Evolutionary conservation across 2,888 invertebrate species (phyloP).

Genomic region (Camponotus fellah): DNA sequence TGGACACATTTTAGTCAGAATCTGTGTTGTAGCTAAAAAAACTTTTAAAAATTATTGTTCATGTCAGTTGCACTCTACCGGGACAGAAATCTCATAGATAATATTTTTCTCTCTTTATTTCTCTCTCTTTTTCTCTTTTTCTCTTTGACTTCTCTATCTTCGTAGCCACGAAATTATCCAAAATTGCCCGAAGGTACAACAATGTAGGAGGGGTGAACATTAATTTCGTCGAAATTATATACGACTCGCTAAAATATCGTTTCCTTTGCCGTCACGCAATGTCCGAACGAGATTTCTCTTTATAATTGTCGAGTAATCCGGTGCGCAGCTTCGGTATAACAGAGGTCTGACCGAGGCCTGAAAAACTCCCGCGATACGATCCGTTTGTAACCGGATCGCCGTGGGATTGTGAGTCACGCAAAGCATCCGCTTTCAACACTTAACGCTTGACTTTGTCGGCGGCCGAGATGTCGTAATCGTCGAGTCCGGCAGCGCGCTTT

Average conservation of each 20-base stretch:
- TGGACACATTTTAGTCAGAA: background rate
- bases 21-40: background rate
- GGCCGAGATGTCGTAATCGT: slow-evolving; percentile 42
- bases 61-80: background rate
- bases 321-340: slow-evolving; percentile 12
- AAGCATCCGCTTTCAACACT: slow-evolving; percentile 49
- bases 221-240: slow-evolving; percentile 52
- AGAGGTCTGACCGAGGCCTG: slow-evolving; percentile 3
- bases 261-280: slow-evolving; percentile 53
- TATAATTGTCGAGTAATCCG: slow-evolving; percentile 48
- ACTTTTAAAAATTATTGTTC: background rate
- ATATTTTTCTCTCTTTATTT: too few species aligned
- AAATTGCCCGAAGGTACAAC: background rate
- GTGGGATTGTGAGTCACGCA: slow-evolving; percentile 58
- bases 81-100: background rate
- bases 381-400: slow-evolving; percentile 47
- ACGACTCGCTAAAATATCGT: slow-evolving; percentile 20
- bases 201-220: slow-evolving; percentile 3
- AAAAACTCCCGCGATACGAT: slow-evolving; percentile 55
- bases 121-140: background rate
- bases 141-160: background rate
- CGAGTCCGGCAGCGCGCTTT: slow-evolving; percentile 30
- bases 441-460: slow-evolving; percentile 48
- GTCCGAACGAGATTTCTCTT: slow-evolving; percentile 15
- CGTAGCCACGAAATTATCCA: background rate